Evolutionary conservation across 2,113 vertebrate species (phyloP), one percentile per base, ranked within the genome.

Genomic region (Leptobrachium ailaonicum): DNA sequence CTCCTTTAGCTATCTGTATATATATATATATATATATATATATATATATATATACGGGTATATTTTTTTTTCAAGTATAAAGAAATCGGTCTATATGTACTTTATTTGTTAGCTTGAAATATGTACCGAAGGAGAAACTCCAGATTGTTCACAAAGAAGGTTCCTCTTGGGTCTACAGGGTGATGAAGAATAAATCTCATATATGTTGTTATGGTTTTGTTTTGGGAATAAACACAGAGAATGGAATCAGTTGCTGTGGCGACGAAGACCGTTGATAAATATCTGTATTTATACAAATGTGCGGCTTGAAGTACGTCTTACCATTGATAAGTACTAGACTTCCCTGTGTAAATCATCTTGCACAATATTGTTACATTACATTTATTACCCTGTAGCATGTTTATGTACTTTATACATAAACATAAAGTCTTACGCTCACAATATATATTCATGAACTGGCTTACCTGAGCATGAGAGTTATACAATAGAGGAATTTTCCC

Each of bases 101-200:
- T 32, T 32, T 32, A 32, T 32, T 32, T 32, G 20, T 32, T 32
- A 32, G 20, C 20, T 32, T 32, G 20, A 32, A 32, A 32, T 32
- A 32, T 32, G 20, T 32, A 32, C 20, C 20, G 20, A 32, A 32
- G 20, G 0, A 32, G 20, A 32, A 32, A 32, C 20, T 32, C 3
- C 13, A 60, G 56, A 1, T 11, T 60, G 3, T 12, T 60, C 56
- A 13, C 85, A 82, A 75, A 73, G 67, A 62, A 76, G 12, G 0
- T 71, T 85, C 86, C 82, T 0, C 0, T 0, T 4, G 1, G 76
- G 85, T 85, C 82, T 0, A 0, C 53, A 41, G 0, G 0, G 32
- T 77, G 85, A 79, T 84, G 84, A 87, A 84, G 86, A 88, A 87
- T 85, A 84, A 87, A 88, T 82, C 82, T 64, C 76, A 82, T 84